Base-by-base conservation (phyloP, 2,888 invertebrate species). In the Dione vanillae region DNA sequence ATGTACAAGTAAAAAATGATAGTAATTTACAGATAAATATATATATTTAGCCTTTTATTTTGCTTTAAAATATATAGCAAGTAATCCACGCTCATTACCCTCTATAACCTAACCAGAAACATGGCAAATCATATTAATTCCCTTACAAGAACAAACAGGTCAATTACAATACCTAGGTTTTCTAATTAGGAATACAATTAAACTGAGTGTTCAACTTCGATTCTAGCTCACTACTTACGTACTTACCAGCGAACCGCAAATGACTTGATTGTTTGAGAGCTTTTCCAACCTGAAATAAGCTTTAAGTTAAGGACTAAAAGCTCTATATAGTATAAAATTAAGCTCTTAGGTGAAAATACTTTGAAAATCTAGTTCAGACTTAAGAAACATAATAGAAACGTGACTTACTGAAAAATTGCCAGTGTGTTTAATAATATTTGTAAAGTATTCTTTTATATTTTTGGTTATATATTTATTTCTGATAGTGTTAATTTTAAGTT, bases 151-250 rank as follows among this genome's bases (percentile, higher is more conserved):
- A 74, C 65, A 71, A 72, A 74, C 72, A 70, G 67, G 65, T 72
- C 72, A 65, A 67, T 74, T 70, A 74, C 72, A 52, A 43, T 47
- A 72, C 67, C 72, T 65, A 65, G 74, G 72, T 72, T 74, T 72
- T 72, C 72, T 74, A 74, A 74, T 74, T 72, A 74, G 72, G 72
- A 74, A 74, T 74, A 74, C 75, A 75, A 75, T 75, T 72, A 75
- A 75, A 75, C 70, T 75, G 71, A 67, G 54, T 70, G 74, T 65
- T 66, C 71, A 74, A 74, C 75, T 75, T 70, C 66, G 70, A 74
- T 69, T 72, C 74, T 37, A 73, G 67, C 70, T 71, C 67, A 59
- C 74, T 74, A 75, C 74, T 73, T 73, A 73, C 66, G 71, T 74
- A 69, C 72, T 74, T 69, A 74, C 66, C 65, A 69, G 67, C 65